A percentile compares a stretch with the other conserved stretches of the same genome.
These are phyloP conservation scores for Psittacula derbiana DNA, from an alignment of 2,797 vertebrate genomes.

Conservation along the genomic window DNA sequence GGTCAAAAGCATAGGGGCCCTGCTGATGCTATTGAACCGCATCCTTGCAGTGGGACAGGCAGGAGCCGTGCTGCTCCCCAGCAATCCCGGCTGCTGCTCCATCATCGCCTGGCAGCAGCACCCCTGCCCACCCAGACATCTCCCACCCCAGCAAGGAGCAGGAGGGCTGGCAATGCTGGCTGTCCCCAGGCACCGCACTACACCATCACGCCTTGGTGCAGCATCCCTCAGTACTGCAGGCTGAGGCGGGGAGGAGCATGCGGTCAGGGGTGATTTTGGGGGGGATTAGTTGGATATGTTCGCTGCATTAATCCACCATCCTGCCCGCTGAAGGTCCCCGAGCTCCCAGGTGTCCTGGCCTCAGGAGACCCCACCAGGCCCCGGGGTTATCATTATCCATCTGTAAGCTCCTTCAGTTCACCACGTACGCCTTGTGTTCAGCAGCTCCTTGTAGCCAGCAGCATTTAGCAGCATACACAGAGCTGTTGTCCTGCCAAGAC, in stretches of 20 bases:
- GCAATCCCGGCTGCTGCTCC: neutral
- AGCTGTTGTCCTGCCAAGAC: neutral
- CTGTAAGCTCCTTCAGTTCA: neutral
- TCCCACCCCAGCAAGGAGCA: neutral
- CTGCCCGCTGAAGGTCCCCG: neutral
- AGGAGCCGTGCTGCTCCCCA: rapidly evolving
- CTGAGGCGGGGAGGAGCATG: rapidly evolving
- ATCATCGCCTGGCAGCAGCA: rapidly evolving
- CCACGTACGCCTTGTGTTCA: neutral
- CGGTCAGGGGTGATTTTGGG: neutral
- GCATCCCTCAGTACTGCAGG: rapidly evolving
- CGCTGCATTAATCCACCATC: neutral
- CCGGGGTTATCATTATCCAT: neutral
- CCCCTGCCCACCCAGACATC: neutral
- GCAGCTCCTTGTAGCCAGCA: neutral
- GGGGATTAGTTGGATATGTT: neutral
- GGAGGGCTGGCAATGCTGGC: neutral
- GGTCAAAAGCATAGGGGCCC: neutral
- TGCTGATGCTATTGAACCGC: rapidly evolving
- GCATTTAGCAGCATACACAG: neutral
- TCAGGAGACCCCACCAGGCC: neutral
- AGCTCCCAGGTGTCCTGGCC: neutral
- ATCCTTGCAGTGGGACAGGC: neutral
- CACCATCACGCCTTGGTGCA: rapidly evolving
- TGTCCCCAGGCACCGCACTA: rapidly evolving